These are phyloP conservation scores for Drosophila robusta DNA, from an alignment of 2,888 invertebrate species.

Conservation along the genomic window DNA sequence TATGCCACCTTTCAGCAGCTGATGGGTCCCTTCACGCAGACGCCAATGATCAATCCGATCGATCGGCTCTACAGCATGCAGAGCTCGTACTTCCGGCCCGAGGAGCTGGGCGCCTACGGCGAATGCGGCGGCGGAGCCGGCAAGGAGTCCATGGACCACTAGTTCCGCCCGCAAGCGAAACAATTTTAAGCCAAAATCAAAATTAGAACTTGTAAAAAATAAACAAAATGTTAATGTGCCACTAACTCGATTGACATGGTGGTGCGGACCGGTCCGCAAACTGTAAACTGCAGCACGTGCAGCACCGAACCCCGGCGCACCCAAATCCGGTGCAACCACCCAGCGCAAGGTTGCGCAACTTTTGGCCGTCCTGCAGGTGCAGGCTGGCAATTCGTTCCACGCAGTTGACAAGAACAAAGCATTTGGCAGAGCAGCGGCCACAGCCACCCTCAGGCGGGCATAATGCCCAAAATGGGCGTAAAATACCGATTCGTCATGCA, in stretches of 20 bases:
- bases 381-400: constrained; percentile 83
- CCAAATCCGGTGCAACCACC: constrained; percentile 35
- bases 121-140: constrained; percentile 73
- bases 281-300: constrained; percentile 60
- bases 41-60: constrained; percentile 87
- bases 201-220: constrained; percentile 80
- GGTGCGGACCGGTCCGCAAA: constrained; percentile 3
- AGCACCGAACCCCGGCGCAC: constrained; percentile 2
- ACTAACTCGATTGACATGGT: constrained; percentile 31
- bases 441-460: constrained; percentile 55
- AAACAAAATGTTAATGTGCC: constrained; percentile 70
- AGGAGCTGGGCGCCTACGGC: constrained; percentile 84
- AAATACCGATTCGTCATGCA: constrained; percentile 84
- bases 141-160: constrained; percentile 80
- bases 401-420: constrained; percentile 84
- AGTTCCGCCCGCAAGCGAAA: constrained; percentile 15
- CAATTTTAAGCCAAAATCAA: constrained; percentile 79
- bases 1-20: constrained; percentile 85
- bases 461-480: constrained; percentile 78
- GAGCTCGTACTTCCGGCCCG: constrained; percentile 88
- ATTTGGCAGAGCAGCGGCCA: constrained; percentile 60
- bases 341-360: constrained; percentile 51
- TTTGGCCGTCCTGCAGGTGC: constrained; percentile 83
- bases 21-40: constrained; percentile 85
- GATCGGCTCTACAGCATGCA: constrained; percentile 89